Base-by-base conservation (phyloP, 1,140 invertebrate species). In the Mizuhopecten yessoensis region DNA sequence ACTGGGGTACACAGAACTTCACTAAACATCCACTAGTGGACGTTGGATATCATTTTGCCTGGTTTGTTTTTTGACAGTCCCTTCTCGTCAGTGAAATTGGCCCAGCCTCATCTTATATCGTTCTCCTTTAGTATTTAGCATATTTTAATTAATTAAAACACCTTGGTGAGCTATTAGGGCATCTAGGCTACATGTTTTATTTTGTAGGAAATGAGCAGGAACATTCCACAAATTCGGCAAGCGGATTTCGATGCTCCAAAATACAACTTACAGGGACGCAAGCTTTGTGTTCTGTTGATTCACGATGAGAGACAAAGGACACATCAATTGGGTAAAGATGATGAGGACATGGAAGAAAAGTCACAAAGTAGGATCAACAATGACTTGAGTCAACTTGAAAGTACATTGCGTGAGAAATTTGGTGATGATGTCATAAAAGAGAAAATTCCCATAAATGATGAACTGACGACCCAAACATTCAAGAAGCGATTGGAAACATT, bases 171-270 rank as follows among this genome's bases (percentile, higher is more conserved):
- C n/a, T n/a, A n/a, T n/a, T n/a, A n/a, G n/a, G n/a, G n/a, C n/a
- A n/a, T n/a, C n/a, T n/a, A n/a, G n/a, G n/a, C n/a, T n/a, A n/a
- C n/a, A n/a, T 13, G 9, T 17, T 75, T 75, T 75, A 5, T 75
- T 75, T 75, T 75, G 57, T 75, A 75, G 57, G 29, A n/a, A 75
- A 75, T 75, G 57, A 75, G 57, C 57, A 45, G 45, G 45, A 39
- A 17, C 29, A 29, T 29, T 75, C 23, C 23, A 75, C n/a, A 75
- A 29, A 17, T 75, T 17, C 57, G 1, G 23, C 57, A 75, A n/a
- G 20, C 45, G 20, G 23, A 75, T 29, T 9, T 29, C n/a, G 5
- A 75, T 3, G 9, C 57, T 75, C 0, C 23, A n/a, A 75, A n/a
- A 29, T 75, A 75, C 23, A 75, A 7, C 23, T n/a, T 75, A 1